phyloP scores from a whole-genome alignment of 2,888 invertebrate species.

The Clostera curtula region DNA sequence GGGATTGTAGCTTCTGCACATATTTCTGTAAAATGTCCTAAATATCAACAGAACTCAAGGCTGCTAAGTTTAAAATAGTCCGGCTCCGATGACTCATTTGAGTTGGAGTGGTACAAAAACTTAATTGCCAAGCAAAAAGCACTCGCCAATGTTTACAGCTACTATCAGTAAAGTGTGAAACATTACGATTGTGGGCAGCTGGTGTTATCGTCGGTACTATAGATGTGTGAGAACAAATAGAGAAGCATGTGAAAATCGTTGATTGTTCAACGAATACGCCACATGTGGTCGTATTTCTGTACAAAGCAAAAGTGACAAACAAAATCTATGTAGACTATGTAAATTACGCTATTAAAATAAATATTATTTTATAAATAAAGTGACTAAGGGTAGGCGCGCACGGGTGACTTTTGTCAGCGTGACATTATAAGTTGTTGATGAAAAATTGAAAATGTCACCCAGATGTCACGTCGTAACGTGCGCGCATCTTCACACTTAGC shows the following conservation, averaged over 20 bases:
- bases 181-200: conserved; percentile 19
- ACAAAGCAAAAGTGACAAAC: too few species aligned
- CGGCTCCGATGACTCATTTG: conserved; percentile 14
- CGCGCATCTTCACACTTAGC: too few species aligned
- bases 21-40: conserved; percentile 1
- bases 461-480: too few species aligned
- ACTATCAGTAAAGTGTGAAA: conserved; percentile 19
- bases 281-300: conserved; percentile 2
- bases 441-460: too few species aligned
- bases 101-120: conserved; percentile 19
- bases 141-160: conserved; percentile 16
- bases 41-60: conserved; percentile 16
- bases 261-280: conserved; percentile 18
- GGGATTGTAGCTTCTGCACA: too few species aligned
- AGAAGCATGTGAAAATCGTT: conserved; percentile 33
- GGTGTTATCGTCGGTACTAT: conserved; percentile 24
- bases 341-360: too few species aligned
- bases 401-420: too few species aligned
- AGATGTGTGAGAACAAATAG: conserved; percentile 41
- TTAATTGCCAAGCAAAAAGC: conserved; percentile 11
- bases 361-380: too few species aligned
- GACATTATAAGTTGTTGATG: too few species aligned
- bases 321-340: too few species aligned
- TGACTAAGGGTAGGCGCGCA: too few species aligned
- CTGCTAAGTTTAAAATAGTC: conserved; percentile 10